Conservation (phyloP, 2,113 vertebrate genomes). For the Naja naja region DNA sequence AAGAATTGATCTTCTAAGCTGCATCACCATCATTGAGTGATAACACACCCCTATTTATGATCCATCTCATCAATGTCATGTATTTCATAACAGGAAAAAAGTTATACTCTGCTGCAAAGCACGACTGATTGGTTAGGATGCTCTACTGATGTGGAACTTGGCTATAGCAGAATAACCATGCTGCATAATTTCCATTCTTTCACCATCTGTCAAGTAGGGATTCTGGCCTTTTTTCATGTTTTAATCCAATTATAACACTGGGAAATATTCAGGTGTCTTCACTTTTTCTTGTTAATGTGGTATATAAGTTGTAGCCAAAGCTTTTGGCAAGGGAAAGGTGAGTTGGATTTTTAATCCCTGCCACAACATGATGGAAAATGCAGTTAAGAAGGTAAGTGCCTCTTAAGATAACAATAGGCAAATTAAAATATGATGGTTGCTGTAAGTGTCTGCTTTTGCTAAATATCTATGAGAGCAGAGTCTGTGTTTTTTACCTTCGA, state of each 20-base stretch:
- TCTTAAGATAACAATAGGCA: background rate
- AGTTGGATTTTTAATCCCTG: background rate
- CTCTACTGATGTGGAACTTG: background rate
- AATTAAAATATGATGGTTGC: background rate
- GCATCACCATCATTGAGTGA: background rate
- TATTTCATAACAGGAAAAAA: background rate
- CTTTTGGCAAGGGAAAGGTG: background rate
- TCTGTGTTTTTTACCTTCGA: background rate
- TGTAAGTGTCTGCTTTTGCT: background rate
- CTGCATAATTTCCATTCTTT: background rate
- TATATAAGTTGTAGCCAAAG: background rate
- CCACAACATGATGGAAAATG: background rate
- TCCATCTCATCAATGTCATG: background rate
- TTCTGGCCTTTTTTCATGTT: background rate
- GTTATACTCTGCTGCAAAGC: background rate
- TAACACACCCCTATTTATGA: background rate
- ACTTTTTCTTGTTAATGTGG: background rate
- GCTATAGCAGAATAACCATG: background rate
- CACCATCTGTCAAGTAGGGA: background rate
- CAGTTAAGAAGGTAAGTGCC: background rate
- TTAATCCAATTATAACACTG: background rate
- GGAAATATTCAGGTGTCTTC: background rate
- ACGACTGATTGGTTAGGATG: background rate
- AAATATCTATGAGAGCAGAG: background rate
- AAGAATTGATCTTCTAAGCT: background rate